Evolutionary conservation across 2,888 invertebrate species (phyloP).

Genomic region (Epinotia ramella): DNA sequence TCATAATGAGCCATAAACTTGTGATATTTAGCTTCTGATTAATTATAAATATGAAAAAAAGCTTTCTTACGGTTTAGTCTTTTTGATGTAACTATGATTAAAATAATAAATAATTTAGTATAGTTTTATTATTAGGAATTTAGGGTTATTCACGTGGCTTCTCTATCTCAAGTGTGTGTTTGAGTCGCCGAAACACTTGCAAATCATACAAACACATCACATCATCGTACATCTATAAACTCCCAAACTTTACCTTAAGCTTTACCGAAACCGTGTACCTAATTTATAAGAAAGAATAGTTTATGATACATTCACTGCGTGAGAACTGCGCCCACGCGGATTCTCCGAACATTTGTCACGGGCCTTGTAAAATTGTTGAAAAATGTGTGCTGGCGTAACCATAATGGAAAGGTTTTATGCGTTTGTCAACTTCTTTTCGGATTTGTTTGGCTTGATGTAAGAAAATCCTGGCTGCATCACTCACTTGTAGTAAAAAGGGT

Average conservation of each 20-base stretch:
- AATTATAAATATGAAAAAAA: too few relatives aligned
- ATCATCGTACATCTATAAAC: constrained; percentile 31
- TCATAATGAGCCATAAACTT: too few relatives aligned
- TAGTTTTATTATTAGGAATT: too few relatives aligned
- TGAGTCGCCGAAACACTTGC: background rate
- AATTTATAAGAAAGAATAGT: constrained; percentile 37
- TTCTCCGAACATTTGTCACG: constrained; percentile 61
- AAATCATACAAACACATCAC: too few relatives aligned
- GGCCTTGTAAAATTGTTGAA: constrained; percentile 34
- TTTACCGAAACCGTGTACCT: constrained; percentile 18
- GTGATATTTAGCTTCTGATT: too few relatives aligned
- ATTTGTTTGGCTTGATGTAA: background rate
- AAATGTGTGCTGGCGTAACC: constrained; percentile 25
- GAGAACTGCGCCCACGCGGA: constrained; percentile 46
- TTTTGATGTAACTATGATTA: too few relatives aligned
- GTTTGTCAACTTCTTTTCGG: constrained; percentile 10
- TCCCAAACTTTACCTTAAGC: constrained; percentile 13
- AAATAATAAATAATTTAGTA: too few relatives aligned
- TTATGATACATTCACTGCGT: constrained; percentile 31
- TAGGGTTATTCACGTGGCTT: too few relatives aligned
- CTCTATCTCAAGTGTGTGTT: too few relatives aligned
- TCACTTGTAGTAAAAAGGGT: too few relatives aligned
- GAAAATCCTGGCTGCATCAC: background rate
- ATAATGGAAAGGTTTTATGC: constrained; percentile 5
- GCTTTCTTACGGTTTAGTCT: too few relatives aligned